phyloP scores from a whole-genome alignment of 2,113 vertebrate genomes.

The Cheirogaleus medius region DNA sequence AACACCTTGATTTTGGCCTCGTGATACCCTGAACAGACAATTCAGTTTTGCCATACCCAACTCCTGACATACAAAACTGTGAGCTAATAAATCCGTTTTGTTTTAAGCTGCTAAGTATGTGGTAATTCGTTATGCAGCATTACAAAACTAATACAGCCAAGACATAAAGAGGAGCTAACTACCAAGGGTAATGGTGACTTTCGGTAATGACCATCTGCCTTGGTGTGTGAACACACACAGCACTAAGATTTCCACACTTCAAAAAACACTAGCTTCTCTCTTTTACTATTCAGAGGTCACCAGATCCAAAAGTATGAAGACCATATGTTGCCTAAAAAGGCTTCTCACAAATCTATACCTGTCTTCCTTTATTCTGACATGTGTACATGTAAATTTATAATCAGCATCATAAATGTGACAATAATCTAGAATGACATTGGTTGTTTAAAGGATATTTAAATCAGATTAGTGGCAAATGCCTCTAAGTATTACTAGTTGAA shows the following conservation, averaged over 20 bases:
- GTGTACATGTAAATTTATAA: background rate
- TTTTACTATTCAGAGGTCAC: background rate
- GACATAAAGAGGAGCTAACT: background rate
- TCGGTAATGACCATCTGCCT: background rate
- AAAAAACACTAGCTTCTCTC: background rate
- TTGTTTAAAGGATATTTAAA: background rate
- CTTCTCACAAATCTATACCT: background rate
- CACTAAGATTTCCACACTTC: background rate
- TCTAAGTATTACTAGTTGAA: background rate
- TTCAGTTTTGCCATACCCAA: background rate
- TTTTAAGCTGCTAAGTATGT: background rate
- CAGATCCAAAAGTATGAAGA: background rate
- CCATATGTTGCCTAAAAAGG: background rate
- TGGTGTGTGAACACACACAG: background rate
- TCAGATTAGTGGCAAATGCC: background rate
- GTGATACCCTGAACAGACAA: background rate
- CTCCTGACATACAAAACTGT: background rate
- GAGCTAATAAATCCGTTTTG: background rate
- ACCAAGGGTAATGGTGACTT: background rate
- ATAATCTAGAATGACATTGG: background rate
- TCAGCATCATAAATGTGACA: background rate
- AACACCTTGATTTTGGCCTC: background rate
- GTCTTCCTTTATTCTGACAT: background rate
- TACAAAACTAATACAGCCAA: background rate
- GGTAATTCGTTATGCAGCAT: background rate